Conservation (phyloP, 2,113 vertebrate genomes). For the Piprites chloris region DNA sequence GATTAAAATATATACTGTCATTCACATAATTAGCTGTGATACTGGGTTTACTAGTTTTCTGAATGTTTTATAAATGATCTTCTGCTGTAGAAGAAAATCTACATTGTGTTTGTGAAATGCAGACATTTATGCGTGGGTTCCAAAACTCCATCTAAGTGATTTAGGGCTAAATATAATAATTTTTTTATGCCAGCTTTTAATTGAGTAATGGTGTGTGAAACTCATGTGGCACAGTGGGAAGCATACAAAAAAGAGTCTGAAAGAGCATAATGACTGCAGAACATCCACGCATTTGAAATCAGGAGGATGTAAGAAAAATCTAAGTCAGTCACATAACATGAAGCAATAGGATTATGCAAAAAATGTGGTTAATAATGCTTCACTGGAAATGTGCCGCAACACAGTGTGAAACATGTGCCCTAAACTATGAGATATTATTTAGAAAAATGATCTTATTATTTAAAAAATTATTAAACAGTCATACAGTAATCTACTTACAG, state of each 20-base stretch:
- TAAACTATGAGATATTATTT: neutral
- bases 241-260: neutral
- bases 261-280: neutral
- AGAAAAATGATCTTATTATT: neutral
- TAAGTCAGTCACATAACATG: neutral
- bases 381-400: neutral
- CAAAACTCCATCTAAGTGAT: neutral
- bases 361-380: neutral
- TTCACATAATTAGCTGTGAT: neutral
- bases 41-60: neutral
- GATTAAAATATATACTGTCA: neutral
- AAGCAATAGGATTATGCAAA: conserved; percentile 16
- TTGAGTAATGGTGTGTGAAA: neutral
- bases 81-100: neutral
- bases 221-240: neutral
- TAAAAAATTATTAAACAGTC: neutral
- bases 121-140: neutral
- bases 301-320: neutral
- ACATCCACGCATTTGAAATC: neutral
- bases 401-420: neutral
- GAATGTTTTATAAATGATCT: neutral
- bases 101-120: neutral
- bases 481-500: neutral
- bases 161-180: neutral
- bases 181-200: neutral